These are phyloP conservation scores for Cataglyphis livida DNA, from an alignment of 2,888 invertebrate species.

Conservation along the genomic window DNA sequence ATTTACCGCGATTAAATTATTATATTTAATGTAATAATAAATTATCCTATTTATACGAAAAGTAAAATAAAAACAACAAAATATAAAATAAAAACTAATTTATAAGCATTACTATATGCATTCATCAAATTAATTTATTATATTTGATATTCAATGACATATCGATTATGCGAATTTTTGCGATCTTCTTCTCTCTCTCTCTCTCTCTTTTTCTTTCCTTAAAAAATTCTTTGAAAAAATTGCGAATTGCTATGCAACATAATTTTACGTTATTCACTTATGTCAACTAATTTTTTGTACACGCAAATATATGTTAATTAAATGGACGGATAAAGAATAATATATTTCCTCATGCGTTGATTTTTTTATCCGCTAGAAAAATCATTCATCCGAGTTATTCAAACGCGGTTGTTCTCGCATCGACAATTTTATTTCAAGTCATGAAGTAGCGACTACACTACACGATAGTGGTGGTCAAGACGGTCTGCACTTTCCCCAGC, in stretches of 20 bases:
- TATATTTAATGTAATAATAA: not conserved
- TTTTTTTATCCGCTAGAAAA: not conserved
- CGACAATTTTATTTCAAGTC: constrained; percentile 67
- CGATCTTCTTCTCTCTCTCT: not conserved
- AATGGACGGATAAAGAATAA: not conserved
- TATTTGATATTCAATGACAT: not conserved
- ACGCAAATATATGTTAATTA: not conserved
- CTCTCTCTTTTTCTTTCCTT: not conserved
- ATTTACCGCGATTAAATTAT: not conserved
- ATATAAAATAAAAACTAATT: not conserved
- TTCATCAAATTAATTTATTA: not conserved
- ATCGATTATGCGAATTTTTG: not conserved
- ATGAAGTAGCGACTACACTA: constrained; percentile 66
- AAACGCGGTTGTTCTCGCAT: constrained; percentile 31
- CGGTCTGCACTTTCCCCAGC: constrained; percentile 79
- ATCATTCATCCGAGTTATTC: not conserved
- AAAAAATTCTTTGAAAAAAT: not conserved
- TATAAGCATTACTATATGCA: not conserved
- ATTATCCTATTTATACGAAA: not conserved
- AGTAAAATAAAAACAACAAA: not conserved
- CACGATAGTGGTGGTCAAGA: constrained; percentile 76
- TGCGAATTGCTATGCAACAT: not conserved
- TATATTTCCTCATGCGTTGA: not conserved
- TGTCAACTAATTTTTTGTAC: not conserved
- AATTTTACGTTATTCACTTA: not conserved